phyloP scores from a whole-genome alignment of 2,113 vertebrate species.

The Gnathonemus longibarbis region DNA sequence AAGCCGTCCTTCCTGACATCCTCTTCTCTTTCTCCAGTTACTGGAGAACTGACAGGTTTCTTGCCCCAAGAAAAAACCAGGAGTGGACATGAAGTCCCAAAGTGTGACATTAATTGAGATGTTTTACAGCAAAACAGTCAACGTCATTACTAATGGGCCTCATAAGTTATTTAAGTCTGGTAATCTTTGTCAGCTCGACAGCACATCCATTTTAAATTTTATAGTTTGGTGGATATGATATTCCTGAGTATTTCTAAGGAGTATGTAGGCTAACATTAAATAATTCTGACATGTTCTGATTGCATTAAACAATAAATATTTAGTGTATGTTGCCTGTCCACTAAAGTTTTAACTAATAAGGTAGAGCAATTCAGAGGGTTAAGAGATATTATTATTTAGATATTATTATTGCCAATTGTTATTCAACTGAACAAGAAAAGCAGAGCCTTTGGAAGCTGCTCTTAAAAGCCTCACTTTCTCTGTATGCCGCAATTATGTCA shows the following conservation, averaged over 20 bases:
- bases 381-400: background rate
- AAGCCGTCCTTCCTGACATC: background rate
- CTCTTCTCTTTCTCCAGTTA: background rate
- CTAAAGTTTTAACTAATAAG: background rate
- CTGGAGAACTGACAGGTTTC: background rate
- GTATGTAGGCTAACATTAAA: background rate
- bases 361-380: background rate
- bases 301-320: background rate
- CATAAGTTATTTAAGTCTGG: background rate
- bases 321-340: background rate
- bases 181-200: background rate
- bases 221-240: background rate
- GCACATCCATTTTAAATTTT: background rate
- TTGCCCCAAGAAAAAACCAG: background rate
- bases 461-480: background rate
- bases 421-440: conserved; percentile 3
- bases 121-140: background rate
- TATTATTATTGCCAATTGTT: conserved; percentile 1
- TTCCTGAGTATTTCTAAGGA: background rate
- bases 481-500: background rate
- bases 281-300: background rate
- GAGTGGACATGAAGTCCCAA: background rate
- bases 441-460: background rate
- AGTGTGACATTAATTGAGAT: background rate
- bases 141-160: background rate